Conservation (phyloP, 2,797 vertebrate species). For the Aplochiton taeniatus region DNA sequence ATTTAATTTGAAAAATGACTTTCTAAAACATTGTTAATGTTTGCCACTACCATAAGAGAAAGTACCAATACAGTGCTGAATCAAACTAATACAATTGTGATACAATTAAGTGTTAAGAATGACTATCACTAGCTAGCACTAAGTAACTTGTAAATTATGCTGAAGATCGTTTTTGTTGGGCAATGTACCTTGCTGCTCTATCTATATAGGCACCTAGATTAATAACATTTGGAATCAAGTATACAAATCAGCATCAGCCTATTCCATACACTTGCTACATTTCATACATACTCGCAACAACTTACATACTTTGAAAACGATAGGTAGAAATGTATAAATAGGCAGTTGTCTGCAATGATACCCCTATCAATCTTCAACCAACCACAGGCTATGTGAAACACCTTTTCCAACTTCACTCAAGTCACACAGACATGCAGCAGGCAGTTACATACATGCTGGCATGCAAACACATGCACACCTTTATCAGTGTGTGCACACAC, state of each 20-base stretch:
- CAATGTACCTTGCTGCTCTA: too few species aligned
- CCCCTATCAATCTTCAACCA: constrained; percentile 32
- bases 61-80: constrained; percentile 6
- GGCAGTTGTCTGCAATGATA: constrained; percentile 35
- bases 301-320: constrained; percentile 26
- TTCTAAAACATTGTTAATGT: too few species aligned
- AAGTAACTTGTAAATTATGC: too few species aligned
- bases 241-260: constrained; percentile 26
- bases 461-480: constrained; percentile 29
- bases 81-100: too few species aligned
- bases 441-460: constrained; percentile 38
- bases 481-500: neutral
- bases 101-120: too few species aligned
- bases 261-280: constrained; percentile 39
- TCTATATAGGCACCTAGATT: constrained; percentile 24
- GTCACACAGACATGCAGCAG: constrained; percentile 29
- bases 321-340: constrained; percentile 29
- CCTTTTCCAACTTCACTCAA: neutral
- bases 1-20: too few species aligned
- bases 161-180: too few species aligned
- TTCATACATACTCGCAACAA: constrained; percentile 32
- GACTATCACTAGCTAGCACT: too few species aligned
- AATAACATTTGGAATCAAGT: constrained; percentile 26
- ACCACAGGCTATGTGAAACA: constrained; percentile 26
- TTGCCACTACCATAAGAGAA: too few species aligned